Evolutionary conservation across 2,888 invertebrate species (phyloP).

Genomic region (Acleris sparsana): DNA sequence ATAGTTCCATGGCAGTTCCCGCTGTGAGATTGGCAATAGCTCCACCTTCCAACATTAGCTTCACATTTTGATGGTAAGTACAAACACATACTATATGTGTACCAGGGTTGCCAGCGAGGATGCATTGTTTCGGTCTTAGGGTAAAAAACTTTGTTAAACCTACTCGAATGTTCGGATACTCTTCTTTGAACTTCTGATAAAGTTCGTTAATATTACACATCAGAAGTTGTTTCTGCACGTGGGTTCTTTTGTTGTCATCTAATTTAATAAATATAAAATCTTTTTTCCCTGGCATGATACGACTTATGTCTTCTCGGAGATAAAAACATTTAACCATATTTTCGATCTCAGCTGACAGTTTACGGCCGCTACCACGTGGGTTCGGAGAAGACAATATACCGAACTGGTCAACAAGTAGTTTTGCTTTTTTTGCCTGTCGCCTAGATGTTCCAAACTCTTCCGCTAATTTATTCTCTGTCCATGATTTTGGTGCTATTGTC

Average conservation of each 20-base stretch:
- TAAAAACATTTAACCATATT: constrained; percentile 23
- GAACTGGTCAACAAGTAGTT: background rate
- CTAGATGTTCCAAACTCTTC: constrained; percentile 42
- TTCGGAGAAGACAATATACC: constrained; percentile 35
- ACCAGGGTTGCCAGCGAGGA: too few species aligned
- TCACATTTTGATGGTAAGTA: too few species aligned
- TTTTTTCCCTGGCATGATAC: too few species aligned
- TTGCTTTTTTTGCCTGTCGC: constrained; percentile 2
- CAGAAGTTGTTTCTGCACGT: constrained; percentile 1
- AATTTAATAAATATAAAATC: background rate
- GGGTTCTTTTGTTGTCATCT: background rate
- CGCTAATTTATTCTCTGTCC: constrained; percentile 42
- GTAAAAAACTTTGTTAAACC: too few species aligned
- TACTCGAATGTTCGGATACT: too few species aligned
- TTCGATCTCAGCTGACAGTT: constrained; percentile 34
- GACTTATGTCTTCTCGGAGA: constrained; percentile 19
- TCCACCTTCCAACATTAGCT: too few species aligned
- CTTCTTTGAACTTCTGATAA: background rate
- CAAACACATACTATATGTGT: too few species aligned
- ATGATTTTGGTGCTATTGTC: constrained; percentile 41
- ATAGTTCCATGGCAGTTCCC: too few species aligned
- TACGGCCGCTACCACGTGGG: constrained; percentile 34
- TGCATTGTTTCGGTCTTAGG: too few species aligned
- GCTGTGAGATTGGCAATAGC: too few species aligned
- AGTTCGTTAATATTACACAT: background rate